Conservation (phyloP, 1,140 invertebrate genomes). For the Lysiphlebus fabarum region DNA sequence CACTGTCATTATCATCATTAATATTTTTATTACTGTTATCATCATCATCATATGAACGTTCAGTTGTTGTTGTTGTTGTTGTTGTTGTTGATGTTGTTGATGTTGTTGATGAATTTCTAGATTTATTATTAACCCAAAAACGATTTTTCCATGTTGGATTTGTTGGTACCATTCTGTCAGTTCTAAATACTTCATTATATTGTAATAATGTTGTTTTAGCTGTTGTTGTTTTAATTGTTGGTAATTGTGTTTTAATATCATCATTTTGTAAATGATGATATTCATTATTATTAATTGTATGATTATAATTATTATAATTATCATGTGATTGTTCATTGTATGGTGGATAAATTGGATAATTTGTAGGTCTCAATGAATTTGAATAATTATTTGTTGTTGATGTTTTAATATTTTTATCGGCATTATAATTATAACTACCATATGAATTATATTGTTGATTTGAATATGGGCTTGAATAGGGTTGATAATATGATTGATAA, state of each 20-base stretch:
- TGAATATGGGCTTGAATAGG: background rate
- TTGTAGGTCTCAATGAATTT: background rate
- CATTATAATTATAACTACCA: conserved; percentile 10
- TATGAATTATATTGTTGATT: conserved; percentile 5
- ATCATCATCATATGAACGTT: background rate
- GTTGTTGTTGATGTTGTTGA: background rate
- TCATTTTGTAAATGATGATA: conserved; percentile 1
- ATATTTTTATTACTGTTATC: background rate
- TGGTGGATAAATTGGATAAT: conserved; percentile 4
- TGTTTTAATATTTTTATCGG: conserved; percentile 2
- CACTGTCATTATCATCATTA: background rate
- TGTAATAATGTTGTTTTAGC: background rate
- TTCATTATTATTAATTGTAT: background rate
- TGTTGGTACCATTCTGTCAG: conserved; percentile 20
- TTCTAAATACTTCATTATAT: conserved; percentile 13
- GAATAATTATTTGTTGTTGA: background rate
- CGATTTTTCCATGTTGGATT: conserved; percentile 11
- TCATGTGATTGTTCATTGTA: background rate
- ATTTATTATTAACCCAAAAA: background rate
- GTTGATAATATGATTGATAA: background rate
- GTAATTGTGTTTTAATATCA: background rate
- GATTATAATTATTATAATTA: background rate
- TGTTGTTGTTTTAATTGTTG: background rate
- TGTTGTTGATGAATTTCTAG: too few relatives aligned
- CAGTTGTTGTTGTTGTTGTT: background rate